Evolutionary conservation across 2,797 vertebrate genomes (phyloP), one percentile per base, ranked within the genome.

Genomic region (Paratrypauchen microcephalus): DNA sequence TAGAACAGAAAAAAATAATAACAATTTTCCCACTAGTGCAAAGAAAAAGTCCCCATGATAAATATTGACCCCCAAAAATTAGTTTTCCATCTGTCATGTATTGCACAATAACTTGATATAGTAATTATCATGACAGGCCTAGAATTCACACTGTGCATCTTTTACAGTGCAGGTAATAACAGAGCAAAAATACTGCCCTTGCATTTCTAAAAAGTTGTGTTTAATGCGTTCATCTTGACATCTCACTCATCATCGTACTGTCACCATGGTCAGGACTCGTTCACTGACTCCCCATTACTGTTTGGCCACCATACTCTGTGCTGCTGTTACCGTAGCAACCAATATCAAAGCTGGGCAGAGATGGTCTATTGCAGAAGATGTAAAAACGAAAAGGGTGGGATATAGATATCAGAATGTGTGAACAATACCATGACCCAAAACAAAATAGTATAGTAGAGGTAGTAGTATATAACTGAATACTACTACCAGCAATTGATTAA

Each of bases 271-370:
- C 76, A 68, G 57, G 72, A 70, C 60, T 73, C 28, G 69, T 64
- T 39, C 57, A 65, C 4, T 48, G 50, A 68, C 57, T 48, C 54
- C 62, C 47, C 52, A 69, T 75, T 74, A 75, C 80, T 80, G 77
- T 83, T 76, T 83, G 78, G 86, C 88, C 91, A 86, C 91, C 91
- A 88, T 81, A 88, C 85, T 87, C 87, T 62, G 82, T 85, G 86
- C 91, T 91, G 90, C 92, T 93, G 94, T 94, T 94, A 92, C 94
- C 94, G 87, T 94, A 92, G 94, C 92, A 94, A 94, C 93, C 88
- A 88, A 88, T 92, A 92, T 92, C 88, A 84, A 92, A 91, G 89
- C 91, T 71, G 84, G 84, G 87, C 85, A 90, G 87, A 83, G 87
- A 87, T 79, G 78, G 86, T 90, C 77, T 86, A 58, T 89, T 89